A percentile compares a stretch with the other conserved stretches of the same genome.
Conservation (phyloP, 1,140 invertebrate species). For the Leptonema lineaticorne region DNA sequence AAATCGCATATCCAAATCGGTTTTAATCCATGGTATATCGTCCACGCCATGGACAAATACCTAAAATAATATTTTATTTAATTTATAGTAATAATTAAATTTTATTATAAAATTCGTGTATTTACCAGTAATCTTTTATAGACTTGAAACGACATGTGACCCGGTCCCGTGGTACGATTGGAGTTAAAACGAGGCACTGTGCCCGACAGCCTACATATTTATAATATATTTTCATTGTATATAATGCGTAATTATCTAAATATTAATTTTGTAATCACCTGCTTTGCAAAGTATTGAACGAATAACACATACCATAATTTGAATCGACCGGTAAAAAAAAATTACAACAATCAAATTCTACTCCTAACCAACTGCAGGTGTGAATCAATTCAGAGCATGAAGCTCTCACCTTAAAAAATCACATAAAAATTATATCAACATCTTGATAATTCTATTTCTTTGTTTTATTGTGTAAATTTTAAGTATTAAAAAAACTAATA, state of each 20-base stretch:
- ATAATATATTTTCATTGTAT: background rate
- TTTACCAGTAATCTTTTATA: slow-evolving; percentile 47
- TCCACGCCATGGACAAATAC: slow-evolving; percentile 53
- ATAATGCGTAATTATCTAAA: background rate
- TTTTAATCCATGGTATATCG: slow-evolving; percentile 55
- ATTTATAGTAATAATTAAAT: background rate
- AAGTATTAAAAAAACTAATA: too few relatives aligned
- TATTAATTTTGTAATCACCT: slow-evolving; percentile 44
- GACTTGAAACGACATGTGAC: slow-evolving; percentile 50
- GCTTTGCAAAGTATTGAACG: slow-evolving; percentile 59
- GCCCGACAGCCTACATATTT: slow-evolving; percentile 33
- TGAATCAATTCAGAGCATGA: slow-evolving; percentile 52
- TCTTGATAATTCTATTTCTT: too few relatives aligned
- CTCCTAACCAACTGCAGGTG: slow-evolving; percentile 54
- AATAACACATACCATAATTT: slow-evolving; percentile 58
- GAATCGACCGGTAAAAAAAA: slow-evolving; percentile 57
- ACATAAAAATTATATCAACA: too few relatives aligned
- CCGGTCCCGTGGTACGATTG: slow-evolving; percentile 52
- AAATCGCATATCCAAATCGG: slow-evolving; percentile 34
- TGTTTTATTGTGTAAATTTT: too few relatives aligned
- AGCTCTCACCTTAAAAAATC: slow-evolving; percentile 56
- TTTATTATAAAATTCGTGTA: background rate
- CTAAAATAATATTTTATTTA: slow-evolving; percentile 40
- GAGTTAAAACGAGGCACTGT: slow-evolving; percentile 40
- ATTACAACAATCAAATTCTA: slow-evolving; percentile 57